Evolutionary conservation across 2,113 vertebrate genomes (phyloP).

Genomic region (Amazona guildingii): DNA sequence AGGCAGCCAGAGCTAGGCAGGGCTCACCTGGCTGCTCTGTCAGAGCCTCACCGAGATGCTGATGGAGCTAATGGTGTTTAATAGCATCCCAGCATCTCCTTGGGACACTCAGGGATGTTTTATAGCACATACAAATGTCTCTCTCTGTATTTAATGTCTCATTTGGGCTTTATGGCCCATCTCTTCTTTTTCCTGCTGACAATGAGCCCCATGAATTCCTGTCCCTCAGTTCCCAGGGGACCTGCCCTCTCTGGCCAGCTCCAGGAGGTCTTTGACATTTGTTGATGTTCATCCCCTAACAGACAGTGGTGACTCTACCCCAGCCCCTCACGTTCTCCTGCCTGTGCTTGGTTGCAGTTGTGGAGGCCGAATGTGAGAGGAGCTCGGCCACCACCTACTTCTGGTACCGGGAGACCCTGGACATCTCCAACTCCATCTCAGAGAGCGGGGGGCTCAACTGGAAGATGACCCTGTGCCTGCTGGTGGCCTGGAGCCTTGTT

Average conservation of each 20-base stretch:
- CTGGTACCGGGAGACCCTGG: conserved; percentile 95
- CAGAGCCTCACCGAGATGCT: fast-evolving
- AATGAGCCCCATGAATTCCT: neutral
- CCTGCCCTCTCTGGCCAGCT: neutral
- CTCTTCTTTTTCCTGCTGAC: neutral
- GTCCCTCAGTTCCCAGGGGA: neutral
- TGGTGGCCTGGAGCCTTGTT: conserved; percentile 93
- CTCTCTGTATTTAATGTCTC: neutral
- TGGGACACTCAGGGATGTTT: neutral
- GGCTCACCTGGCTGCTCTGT: neutral
- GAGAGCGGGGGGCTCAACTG: conserved; percentile 95
- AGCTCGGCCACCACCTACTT: conserved; percentile 98
- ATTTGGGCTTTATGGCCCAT: neutral
- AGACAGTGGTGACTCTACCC: neutral
- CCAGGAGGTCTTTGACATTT: neutral
- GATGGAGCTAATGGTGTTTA: neutral
- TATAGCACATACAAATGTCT: neutral
- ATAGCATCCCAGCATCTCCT: neutral
- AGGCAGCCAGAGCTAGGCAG: neutral
- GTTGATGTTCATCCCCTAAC: neutral
- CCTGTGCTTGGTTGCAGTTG: conserved; percentile 72
- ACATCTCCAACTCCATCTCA: conserved; percentile 93
- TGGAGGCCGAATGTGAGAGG: conserved; percentile 93
- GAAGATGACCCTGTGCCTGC: conserved; percentile 94
- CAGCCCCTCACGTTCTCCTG: neutral